Percentiles rank a stretch among this genome's conserved stretches.
phyloP scores from a whole-genome alignment of 2,797 vertebrate species.

The Silurus lanzhouensis region DNA sequence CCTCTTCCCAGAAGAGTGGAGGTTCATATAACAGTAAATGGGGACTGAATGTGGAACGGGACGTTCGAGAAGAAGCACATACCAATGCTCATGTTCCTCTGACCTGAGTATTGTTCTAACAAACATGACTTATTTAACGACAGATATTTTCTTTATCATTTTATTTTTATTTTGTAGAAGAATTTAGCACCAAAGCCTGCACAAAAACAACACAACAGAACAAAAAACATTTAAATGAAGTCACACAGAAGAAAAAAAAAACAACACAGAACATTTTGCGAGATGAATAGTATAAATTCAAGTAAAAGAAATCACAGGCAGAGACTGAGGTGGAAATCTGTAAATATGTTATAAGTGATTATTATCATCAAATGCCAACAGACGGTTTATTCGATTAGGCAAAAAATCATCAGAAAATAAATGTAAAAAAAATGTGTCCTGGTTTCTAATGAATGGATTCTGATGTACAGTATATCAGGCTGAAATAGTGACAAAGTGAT shows the following conservation, averaged over 20 bases:
- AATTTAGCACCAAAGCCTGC: conserved; percentile 66
- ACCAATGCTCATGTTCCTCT: no score
- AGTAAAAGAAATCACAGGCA: neutral
- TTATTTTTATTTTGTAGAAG: conserved; percentile 49
- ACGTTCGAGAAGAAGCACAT: no score
- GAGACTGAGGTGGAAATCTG: neutral
- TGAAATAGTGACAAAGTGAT: neutral
- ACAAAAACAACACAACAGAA: conserved; percentile 39
- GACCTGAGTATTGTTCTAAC: no score
- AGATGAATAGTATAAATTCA: neutral
- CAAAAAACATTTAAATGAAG: neutral
- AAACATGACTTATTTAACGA: neutral
- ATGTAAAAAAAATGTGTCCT: neutral
- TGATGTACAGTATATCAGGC: neutral
- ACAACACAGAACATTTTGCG: neutral
- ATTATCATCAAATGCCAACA: no score
- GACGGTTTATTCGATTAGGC: neutral
- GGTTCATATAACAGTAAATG: no score
- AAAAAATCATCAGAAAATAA: neutral
- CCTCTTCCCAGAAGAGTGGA: no score
- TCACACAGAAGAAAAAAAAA: neutral
- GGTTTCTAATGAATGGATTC: neutral
- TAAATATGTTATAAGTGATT: neutral
- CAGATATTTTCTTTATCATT: neutral
- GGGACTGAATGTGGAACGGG: no score